A percentile compares a stretch with the other conserved stretches of the same genome.
These are phyloP conservation scores for Halcyon senegalensis DNA, from an alignment of 2,113 vertebrate species.

Conservation along the genomic window DNA sequence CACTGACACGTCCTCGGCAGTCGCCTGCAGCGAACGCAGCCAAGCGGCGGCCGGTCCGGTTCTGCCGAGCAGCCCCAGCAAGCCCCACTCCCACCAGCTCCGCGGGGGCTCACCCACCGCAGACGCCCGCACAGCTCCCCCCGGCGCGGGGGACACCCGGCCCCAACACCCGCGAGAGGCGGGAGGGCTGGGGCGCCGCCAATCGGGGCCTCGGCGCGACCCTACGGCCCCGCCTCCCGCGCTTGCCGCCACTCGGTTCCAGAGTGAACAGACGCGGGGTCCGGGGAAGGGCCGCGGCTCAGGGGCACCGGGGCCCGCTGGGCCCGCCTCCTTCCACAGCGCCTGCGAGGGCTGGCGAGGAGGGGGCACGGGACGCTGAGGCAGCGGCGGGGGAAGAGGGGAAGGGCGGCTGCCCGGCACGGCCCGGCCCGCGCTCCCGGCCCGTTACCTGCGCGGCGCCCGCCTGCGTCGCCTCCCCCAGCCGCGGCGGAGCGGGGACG, in stretches of 20 bases:
- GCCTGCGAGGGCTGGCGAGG: not conserved
- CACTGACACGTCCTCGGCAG: rapidly evolving
- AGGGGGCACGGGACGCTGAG: too few relatives aligned
- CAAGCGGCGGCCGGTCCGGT: too few relatives aligned
- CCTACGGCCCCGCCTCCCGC: not conserved
- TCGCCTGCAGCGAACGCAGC: rapidly evolving
- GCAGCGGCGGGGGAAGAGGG: too few relatives aligned
- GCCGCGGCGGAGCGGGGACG: not conserved
- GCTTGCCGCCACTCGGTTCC: not conserved
- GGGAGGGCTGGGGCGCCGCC: not conserved
- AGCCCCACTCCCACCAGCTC: not conserved
- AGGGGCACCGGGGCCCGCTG: not conserved
- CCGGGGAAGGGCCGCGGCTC: not conserved
- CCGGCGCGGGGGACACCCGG: too few relatives aligned
- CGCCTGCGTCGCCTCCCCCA: not conserved
- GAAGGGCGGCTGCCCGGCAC: too few relatives aligned
- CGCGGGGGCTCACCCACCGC: rapidly evolving
- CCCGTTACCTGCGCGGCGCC: not conserved
- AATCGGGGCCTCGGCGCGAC: not conserved
- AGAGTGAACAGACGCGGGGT: not conserved
- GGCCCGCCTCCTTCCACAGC: not conserved
- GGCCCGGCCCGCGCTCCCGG: not conserved
- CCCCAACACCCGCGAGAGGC: not conserved
- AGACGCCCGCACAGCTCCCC: too few relatives aligned
- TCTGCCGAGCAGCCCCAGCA: not conserved